Percentiles rank a stretch among this genome's conserved stretches.
These are phyloP conservation scores for Puffinus mauretanicus DNA, from an alignment of 2,113 vertebrate species.

Conservation along the genomic window DNA sequence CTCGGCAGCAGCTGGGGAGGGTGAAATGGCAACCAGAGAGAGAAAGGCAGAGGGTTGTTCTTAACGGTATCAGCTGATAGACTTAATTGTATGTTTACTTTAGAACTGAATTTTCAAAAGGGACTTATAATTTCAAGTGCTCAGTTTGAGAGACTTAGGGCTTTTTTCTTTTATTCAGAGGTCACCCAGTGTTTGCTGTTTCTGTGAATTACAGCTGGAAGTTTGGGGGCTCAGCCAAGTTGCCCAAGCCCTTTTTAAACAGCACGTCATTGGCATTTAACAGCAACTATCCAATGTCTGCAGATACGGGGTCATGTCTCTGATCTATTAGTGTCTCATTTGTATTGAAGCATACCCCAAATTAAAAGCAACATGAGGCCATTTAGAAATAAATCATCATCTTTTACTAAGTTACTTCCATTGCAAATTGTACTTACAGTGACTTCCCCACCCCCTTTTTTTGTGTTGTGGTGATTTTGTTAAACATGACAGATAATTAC, in stretches of 20 bases:
- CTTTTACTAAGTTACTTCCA: not conserved
- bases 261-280: not conserved
- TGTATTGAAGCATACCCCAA: not conserved
- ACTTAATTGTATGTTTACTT: not conserved
- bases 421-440: not conserved
- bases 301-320: not conserved
- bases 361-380: not conserved
- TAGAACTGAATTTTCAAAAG: not conserved
- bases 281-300: not conserved
- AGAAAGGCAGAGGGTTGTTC: not conserved
- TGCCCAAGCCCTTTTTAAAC: not conserved
- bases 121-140: not conserved
- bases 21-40: not conserved
- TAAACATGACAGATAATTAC: conserved; percentile 9
- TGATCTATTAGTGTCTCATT: not conserved
- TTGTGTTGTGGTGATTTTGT: not conserved
- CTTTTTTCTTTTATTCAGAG: not conserved
- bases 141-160: not conserved
- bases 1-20: not conserved
- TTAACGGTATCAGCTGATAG: not conserved
- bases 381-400: not conserved
- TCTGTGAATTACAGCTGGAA: not conserved
- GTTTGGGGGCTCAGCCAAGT: not conserved
- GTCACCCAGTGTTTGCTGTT: not conserved
- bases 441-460: not conserved